These are phyloP conservation scores for Aphyosemion australe DNA, from an alignment of 2,113 vertebrate species.

Conservation along the genomic window DNA sequence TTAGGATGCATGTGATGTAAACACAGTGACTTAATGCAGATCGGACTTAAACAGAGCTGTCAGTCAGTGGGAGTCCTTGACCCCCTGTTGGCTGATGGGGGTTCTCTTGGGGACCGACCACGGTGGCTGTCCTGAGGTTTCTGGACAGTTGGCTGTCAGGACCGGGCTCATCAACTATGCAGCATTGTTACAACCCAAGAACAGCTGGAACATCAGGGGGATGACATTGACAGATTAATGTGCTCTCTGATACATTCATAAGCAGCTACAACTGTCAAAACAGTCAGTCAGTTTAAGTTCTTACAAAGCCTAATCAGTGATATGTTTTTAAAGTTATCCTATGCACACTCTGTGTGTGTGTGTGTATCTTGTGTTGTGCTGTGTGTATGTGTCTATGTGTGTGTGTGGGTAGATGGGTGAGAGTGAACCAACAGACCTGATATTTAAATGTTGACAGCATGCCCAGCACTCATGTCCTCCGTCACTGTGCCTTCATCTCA, in stretches of 20 bases:
- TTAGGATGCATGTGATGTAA: conserved; percentile 64
- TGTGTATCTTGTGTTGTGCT: neutral
- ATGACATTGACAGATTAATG: conserved; percentile 60
- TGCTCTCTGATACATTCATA: conserved; percentile 26
- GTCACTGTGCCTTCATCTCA: conserved; percentile 55
- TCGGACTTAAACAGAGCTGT: conserved; percentile 54
- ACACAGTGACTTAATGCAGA: conserved; percentile 56
- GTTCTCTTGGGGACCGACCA: conserved; percentile 56
- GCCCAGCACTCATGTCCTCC: conserved; percentile 49
- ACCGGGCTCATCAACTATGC: conserved; percentile 41
- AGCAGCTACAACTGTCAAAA: conserved; percentile 52
- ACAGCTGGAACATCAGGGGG: conserved; percentile 64
- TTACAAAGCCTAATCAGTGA: conserved; percentile 28
- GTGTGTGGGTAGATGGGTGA: conserved; percentile 54
- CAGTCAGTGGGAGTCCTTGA: conserved; percentile 69
- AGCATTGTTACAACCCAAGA: conserved; percentile 35
- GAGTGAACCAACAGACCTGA: conserved; percentile 50
- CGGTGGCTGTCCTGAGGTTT: conserved; percentile 5
- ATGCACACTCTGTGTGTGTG: conserved; percentile 35
- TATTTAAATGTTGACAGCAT: conserved; percentile 70
- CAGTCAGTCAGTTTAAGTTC: conserved; percentile 21
- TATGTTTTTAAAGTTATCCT: conserved; percentile 36
- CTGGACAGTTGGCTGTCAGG: conserved; percentile 69
- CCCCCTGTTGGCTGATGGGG: conserved; percentile 62
- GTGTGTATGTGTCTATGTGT: conserved; percentile 23